A percentile compares a stretch with the other conserved stretches of the same genome.
These are phyloP conservation scores for Dione juno DNA, from an alignment of 2,888 invertebrate genomes.

Conservation along the genomic window DNA sequence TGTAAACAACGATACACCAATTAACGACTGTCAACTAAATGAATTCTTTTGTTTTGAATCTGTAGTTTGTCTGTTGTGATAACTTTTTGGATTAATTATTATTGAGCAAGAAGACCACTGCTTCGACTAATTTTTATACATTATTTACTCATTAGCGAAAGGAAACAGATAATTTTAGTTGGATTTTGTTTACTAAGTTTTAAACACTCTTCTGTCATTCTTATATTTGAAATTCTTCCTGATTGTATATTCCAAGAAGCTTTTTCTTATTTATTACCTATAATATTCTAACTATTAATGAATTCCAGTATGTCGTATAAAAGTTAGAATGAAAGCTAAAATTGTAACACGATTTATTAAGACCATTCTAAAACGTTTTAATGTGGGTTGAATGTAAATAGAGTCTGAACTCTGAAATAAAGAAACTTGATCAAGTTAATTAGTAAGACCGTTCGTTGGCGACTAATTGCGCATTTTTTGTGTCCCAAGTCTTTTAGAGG, in stretches of 20 bases:
- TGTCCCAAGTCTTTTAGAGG: constrained; percentile 61
- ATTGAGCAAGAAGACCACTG: background rate
- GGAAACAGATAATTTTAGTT: background rate
- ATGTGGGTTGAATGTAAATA: constrained; percentile 59
- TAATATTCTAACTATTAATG: background rate
- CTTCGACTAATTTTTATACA: background rate
- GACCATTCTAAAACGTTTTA: constrained; percentile 41
- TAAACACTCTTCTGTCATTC: background rate
- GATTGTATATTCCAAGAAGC: background rate
- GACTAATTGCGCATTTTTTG: constrained; percentile 76
- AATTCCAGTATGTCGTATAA: background rate
- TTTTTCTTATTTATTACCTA: background rate
- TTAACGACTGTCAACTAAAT: constrained; percentile 31
- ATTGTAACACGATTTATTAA: constrained; percentile 28
- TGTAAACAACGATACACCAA: constrained; percentile 36
- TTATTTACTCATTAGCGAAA: too few species aligned
- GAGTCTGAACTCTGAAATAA: constrained; percentile 61
- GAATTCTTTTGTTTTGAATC: constrained; percentile 1
- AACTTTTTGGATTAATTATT: background rate
- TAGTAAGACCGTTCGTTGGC: constrained; percentile 72
- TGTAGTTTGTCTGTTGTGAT: too few species aligned
- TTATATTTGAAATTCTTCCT: background rate
- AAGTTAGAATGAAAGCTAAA: background rate
- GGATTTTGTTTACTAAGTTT: background rate
- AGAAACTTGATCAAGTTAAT: constrained; percentile 76